phyloP scores from a whole-genome alignment of 30 jellyfish, hydroid and myxozoan genomes.

The Cassiopea andromeda region DNA sequence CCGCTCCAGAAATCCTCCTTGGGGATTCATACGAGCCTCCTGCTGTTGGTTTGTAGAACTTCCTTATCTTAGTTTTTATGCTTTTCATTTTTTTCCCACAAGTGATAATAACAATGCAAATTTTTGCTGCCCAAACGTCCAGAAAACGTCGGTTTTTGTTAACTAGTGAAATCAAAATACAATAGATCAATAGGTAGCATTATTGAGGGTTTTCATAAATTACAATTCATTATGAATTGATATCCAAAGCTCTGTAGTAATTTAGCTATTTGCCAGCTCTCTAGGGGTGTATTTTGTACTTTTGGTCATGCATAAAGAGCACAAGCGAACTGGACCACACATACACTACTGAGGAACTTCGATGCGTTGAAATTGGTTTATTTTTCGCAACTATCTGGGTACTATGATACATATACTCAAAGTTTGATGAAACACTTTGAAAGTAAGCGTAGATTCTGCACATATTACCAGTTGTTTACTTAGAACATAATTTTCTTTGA shows the following conservation, averaged over 20 bases:
- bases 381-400: too few relatives aligned
- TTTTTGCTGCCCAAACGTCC: neutral
- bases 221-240: too few relatives aligned
- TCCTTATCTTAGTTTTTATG: neutral
- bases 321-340: too few relatives aligned
- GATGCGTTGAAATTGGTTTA: too few relatives aligned
- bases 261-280: too few relatives aligned
- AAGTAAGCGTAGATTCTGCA: neutral
- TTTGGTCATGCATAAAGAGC: too few relatives aligned
- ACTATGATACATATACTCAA: too few relatives aligned
- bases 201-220: neutral
- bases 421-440: too few relatives aligned
- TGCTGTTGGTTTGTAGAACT: slow-evolving; percentile 87
- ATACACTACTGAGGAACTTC: too few relatives aligned
- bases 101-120: neutral
- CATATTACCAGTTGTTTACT: neutral
- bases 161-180: neutral
- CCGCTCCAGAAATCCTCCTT: slow-evolving; percentile 98
- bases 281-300: too few relatives aligned
- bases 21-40: slow-evolving; percentile 99
- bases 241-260: too few relatives aligned
- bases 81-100: neutral
- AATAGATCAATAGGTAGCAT: neutral
- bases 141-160: neutral
- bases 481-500: neutral